Base-by-base conservation (phyloP, 1,140 invertebrate species). In the Panulirus ornatus region DNA sequence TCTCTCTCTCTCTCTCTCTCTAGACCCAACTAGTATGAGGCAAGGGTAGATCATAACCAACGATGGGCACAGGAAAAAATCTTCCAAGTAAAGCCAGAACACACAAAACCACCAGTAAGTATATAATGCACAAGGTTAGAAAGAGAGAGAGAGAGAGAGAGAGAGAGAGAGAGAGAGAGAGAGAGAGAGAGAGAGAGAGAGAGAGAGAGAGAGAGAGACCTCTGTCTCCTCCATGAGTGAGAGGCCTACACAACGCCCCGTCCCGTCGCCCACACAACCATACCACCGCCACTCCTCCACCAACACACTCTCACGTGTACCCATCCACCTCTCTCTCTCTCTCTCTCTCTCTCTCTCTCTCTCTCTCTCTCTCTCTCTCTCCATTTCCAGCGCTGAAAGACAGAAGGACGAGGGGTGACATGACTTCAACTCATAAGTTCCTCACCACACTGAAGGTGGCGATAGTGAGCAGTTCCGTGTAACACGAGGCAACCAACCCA, bases 271-370 rank as follows among this genome's bases (percentile, higher is more conserved):
- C 14, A 2, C 27, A 34, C 27, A n/a, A 27, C 70, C 30, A 30
- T 73, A 73, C 38, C 19, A 73, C 70, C 27, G 2, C 34, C 63
- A 6, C 63, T 22, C n/a, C 5, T 66, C 5, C 34, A 3, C 34
- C 63, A 6, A 27, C 22, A 27, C 63, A 27, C 30, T 34, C 30
- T 73, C 70, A 36, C 30, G 14, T 38, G 63, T 34, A 2, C 34
- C 70, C 38, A 2, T 34, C 30, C 30, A 16, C 14, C 70, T 30
- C 30, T 34, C 30, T 30, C 30, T 30, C 30, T 14, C 14, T 8
- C 38, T 76, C 38, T 40, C 38, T 40, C 38, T 40, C 73, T 40
- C 36, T 76, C 70, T 71, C 70, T 71, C 70, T 71, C 70, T 71
- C 70, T 71, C 70, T 71, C 70, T 71, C 70, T 71, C 16, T 63